A percentile compares a stretch with the other conserved stretches of the same genome.
Evolutionary conservation across 1,140 invertebrate species (phyloP).

Genomic region (Diprion similis): DNA sequence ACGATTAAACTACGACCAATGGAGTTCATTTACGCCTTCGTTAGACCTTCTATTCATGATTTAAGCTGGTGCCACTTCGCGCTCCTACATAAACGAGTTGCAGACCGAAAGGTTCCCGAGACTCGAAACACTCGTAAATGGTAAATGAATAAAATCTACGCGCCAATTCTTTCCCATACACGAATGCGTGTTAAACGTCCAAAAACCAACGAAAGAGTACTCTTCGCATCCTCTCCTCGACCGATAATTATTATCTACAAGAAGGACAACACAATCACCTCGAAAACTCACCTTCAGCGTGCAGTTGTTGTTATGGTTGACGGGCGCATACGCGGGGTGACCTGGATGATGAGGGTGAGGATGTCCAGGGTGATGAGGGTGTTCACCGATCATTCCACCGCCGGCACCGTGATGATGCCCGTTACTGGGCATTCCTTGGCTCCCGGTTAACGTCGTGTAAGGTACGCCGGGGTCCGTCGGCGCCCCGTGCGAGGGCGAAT

Average conservation of each 20-base stretch:
- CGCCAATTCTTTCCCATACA: not conserved
- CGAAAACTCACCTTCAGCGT: constrained; percentile 53
- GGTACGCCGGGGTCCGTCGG: constrained; percentile 45
- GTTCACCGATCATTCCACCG: constrained; percentile 51
- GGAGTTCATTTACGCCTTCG: not conserved
- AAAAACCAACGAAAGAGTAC: not conserved
- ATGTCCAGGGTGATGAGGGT: constrained; percentile 54
- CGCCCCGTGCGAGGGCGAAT: constrained; percentile 46
- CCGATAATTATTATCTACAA: too few relatives aligned
- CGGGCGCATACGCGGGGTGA: constrained; percentile 55
- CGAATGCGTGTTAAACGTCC: not conserved
- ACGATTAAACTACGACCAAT: not conserved
- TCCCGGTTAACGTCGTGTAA: constrained; percentile 45
- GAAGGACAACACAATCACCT: too few relatives aligned
- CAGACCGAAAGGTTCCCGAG: too few relatives aligned
- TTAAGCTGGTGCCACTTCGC: not conserved
- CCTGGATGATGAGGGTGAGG: constrained; percentile 56
- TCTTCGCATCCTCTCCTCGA: not conserved
- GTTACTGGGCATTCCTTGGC: constrained; percentile 53
- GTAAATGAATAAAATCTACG: not conserved
- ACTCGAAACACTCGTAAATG: too few relatives aligned
- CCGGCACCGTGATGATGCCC: constrained; percentile 51
- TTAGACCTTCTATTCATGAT: not conserved
- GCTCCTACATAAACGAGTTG: too few relatives aligned
- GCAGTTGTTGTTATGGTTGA: constrained; percentile 62